Evolutionary conservation across 1,140 invertebrate species (phyloP).

Genomic region (Apis cerana): DNA sequence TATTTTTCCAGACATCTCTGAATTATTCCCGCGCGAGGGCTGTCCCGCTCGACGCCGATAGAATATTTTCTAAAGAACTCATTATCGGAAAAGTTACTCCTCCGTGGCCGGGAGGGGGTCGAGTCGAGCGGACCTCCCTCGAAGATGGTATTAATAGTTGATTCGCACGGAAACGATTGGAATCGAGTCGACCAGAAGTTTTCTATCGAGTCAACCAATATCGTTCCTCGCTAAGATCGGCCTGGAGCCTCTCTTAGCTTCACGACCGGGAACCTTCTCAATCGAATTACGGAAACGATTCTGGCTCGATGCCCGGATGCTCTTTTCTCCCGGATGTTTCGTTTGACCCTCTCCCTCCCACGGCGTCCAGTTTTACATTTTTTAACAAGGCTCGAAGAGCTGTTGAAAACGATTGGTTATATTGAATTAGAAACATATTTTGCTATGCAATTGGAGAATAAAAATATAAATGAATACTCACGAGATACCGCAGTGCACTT

Average conservation of each 20-base stretch:
- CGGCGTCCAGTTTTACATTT: neutral
- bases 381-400: neutral
- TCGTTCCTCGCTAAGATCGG: neutral
- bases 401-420: no score
- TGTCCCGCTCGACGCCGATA: slow-evolving; percentile 62
- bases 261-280: slow-evolving; percentile 29
- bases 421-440: neutral
- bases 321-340: neutral
- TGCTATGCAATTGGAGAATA: neutral
- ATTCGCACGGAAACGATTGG: slow-evolving; percentile 54
- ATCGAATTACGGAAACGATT: slow-evolving; percentile 54
- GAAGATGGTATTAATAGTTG: slow-evolving; percentile 61
- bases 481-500: no score
- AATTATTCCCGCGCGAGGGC: slow-evolving; percentile 60
- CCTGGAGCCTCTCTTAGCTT: slow-evolving; percentile 6
- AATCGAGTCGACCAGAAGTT: slow-evolving; percentile 59
- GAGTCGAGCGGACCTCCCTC: slow-evolving; percentile 18
- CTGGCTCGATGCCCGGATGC: slow-evolving; percentile 20
- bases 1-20: slow-evolving; percentile 66
- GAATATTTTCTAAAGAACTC: slow-evolving; percentile 70
- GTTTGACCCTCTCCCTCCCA: neutral
- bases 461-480: neutral
- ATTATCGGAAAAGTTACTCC: slow-evolving; percentile 64
- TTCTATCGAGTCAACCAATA: slow-evolving; percentile 25
- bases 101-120: neutral